Conservation (phyloP, 2,113 vertebrate genomes). For the Accipiter cooperii region DNA sequence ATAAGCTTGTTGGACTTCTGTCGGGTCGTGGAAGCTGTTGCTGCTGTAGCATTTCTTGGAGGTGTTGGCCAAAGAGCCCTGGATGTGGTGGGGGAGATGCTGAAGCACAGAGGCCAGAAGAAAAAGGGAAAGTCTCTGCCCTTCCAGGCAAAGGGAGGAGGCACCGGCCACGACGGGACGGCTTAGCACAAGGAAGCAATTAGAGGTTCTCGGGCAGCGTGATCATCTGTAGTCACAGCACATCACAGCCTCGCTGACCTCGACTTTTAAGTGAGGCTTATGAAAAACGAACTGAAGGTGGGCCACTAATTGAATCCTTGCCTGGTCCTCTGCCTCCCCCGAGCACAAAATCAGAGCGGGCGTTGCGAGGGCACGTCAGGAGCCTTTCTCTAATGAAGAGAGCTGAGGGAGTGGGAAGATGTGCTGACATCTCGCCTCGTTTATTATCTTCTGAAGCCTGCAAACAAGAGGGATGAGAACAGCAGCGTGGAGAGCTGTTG, state of each 20-base stretch:
- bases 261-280: not conserved
- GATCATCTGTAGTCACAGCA: not conserved
- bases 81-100: accelerated
- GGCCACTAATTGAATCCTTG: not conserved
- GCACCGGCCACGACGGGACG: accelerated
- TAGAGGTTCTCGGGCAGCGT: not conserved
- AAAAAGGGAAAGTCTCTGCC: not conserved
- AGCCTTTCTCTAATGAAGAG: not conserved
- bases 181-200: not conserved
- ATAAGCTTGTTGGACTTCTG: accelerated
- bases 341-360: accelerated
- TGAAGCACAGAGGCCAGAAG: not conserved
- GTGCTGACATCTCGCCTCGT: not conserved
- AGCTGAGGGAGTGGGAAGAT: not conserved
- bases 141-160: not conserved
- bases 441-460: not conserved
- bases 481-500: not conserved
- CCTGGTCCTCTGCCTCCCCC: not conserved
- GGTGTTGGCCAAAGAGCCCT: not conserved
- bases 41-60: not conserved
- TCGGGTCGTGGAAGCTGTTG: not conserved
- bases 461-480: not conserved
- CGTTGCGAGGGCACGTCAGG: not conserved
- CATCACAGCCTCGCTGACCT: not conserved
- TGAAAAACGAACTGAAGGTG: not conserved